phyloP scores from a whole-genome alignment of 2,797 vertebrate genomes.

The Microchirus variegatus region DNA sequence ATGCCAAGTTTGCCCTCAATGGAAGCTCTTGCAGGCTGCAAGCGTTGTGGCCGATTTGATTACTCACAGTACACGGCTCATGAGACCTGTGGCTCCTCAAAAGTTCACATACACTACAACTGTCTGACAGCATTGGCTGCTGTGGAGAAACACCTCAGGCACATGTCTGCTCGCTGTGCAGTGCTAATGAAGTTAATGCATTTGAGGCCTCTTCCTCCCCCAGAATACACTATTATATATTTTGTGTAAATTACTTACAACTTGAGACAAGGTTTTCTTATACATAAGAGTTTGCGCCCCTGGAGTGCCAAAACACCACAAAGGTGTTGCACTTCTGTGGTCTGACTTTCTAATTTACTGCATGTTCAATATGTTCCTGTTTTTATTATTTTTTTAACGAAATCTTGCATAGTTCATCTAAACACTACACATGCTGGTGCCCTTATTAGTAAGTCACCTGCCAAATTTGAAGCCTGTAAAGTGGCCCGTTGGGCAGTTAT shows the following conservation, averaged over 20 bases:
- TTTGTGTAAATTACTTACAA: neutral
- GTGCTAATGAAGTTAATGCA: neutral
- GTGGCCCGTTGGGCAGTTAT: too few relatives aligned
- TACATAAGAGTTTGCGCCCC: neutral
- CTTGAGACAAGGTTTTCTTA: neutral
- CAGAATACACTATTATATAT: constrained; percentile 5
- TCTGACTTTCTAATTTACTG: constrained; percentile 12
- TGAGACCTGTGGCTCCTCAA: constrained; percentile 17
- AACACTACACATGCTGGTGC: too few relatives aligned
- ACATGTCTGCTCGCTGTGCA: neutral
- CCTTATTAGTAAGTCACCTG: too few relatives aligned
- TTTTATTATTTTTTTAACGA: too few relatives aligned
- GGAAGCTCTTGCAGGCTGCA: neutral
- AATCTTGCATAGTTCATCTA: too few relatives aligned
- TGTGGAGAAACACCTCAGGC: neutral
- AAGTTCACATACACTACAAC: constrained; percentile 9
- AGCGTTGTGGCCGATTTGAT: constrained; percentile 3
- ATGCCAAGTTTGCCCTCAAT: constrained; percentile 1
- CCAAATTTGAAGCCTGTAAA: too few relatives aligned
- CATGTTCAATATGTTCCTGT: too few relatives aligned
- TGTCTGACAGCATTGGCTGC: neutral
- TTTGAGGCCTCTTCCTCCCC: neutral
- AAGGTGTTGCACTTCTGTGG: constrained; percentile 15
- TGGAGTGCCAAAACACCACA: neutral
- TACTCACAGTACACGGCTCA: neutral